These are phyloP conservation scores for Drosophila rellima DNA, from an alignment of 2,888 invertebrate genomes.

Conservation along the genomic window DNA sequence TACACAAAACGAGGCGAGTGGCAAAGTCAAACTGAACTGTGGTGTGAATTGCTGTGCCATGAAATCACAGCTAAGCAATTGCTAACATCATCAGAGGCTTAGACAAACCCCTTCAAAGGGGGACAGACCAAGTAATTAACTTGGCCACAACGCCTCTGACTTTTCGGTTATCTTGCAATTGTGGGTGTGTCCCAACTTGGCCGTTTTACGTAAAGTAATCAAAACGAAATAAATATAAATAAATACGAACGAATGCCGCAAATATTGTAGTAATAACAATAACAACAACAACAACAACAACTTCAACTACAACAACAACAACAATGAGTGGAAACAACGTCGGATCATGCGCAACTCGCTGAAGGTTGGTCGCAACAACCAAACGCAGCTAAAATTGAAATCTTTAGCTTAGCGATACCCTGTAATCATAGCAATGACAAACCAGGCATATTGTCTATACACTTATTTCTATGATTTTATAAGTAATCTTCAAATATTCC, in stretches of 20 bases:
- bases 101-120: neutral
- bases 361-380: slow-evolving; percentile 69
- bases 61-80: slow-evolving; percentile 72
- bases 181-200: slow-evolving; percentile 79
- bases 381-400: slow-evolving; percentile 24
- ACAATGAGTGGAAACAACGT: slow-evolving; percentile 30
- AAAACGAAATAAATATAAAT: slow-evolving; percentile 56
- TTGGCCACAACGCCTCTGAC: slow-evolving; percentile 43
- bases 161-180: slow-evolving; percentile 72
- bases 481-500: neutral
- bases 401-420: slow-evolving; percentile 45
- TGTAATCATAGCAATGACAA: neutral
- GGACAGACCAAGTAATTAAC: neutral
- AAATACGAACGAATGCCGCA: slow-evolving; percentile 70
- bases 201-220: slow-evolving; percentile 78
- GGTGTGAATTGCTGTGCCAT: slow-evolving; percentile 78
- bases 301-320: slow-evolving; percentile 20
- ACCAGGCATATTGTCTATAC: neutral
- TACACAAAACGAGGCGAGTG: slow-evolving; percentile 65
- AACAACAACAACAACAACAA: slow-evolving; percentile 27
- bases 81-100: slow-evolving; percentile 57
- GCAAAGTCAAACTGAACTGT: slow-evolving; percentile 77
- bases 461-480: neutral
- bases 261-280: slow-evolving; percentile 76
- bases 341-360: slow-evolving; percentile 72